phyloP scores from a whole-genome alignment of 2,888 invertebrate species.

The Pammene fasciana region DNA sequence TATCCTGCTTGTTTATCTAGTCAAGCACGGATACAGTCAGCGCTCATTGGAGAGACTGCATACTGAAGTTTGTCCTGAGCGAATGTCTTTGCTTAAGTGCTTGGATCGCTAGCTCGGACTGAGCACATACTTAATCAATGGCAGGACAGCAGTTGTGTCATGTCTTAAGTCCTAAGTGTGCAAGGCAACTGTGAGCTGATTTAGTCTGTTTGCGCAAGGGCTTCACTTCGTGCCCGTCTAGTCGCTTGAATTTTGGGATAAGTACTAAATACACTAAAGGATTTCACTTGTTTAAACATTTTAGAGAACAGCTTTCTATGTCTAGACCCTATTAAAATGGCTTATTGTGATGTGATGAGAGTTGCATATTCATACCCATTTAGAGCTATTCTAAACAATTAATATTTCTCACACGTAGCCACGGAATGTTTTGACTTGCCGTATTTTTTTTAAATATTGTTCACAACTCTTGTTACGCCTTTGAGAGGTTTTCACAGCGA shows the following conservation, averaged over 20 bases:
- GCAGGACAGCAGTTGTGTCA: conserved; percentile 15
- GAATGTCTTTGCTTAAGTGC: conserved; percentile 21
- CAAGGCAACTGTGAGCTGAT: conserved; percentile 31
- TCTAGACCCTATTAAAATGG: too few relatives aligned
- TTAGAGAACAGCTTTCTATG: too few relatives aligned
- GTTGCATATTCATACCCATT: too few relatives aligned
- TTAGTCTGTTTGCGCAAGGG: conserved; percentile 35
- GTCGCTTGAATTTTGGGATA: not conserved
- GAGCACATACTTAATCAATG: conserved; percentile 25
- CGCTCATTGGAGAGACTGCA: conserved; percentile 19
- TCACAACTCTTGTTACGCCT: too few relatives aligned
- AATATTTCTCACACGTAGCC: too few relatives aligned
- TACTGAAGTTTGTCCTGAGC: conserved; percentile 10
- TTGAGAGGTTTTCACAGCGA: too few relatives aligned
- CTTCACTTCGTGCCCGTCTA: not conserved
- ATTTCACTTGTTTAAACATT: too few relatives aligned
- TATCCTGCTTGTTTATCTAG: conserved; percentile 3
- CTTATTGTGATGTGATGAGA: too few relatives aligned
- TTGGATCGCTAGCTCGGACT: conserved; percentile 1
- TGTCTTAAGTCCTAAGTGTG: not conserved
- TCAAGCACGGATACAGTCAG: conserved; percentile 17
- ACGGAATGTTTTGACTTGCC: too few relatives aligned
- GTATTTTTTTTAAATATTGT: too few relatives aligned
- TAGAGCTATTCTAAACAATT: too few relatives aligned
- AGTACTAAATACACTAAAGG: too few relatives aligned